These are phyloP conservation scores for Amazonetta brasiliensis DNA, from an alignment of 2,797 vertebrate genomes.

Conservation along the genomic window DNA sequence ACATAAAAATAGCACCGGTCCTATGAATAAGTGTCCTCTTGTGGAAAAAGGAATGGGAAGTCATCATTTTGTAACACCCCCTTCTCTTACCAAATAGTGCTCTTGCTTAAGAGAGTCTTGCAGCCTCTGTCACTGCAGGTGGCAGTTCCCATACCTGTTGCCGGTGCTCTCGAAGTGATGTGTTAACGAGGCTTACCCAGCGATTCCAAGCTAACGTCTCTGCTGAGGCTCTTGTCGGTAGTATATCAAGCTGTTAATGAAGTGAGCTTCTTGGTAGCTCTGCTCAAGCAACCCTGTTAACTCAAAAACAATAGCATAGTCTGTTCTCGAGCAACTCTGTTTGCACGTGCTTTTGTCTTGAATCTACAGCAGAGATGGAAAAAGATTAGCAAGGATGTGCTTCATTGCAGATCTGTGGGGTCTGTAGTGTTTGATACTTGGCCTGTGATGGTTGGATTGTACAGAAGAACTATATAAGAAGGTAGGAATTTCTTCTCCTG, in stretches of 20 bases:
- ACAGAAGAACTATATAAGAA: neutral
- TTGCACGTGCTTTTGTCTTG: neutral
- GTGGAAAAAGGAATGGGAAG: neutral
- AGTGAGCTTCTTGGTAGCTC: neutral
- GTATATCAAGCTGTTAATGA: neutral
- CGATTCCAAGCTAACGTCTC: neutral
- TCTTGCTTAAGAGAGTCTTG: conserved; percentile 8
- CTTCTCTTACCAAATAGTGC: neutral
- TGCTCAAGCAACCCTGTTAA: neutral
- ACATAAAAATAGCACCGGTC: neutral
- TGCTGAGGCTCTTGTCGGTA: neutral
- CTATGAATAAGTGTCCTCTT: neutral
- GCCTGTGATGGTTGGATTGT: neutral
- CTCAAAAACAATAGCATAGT: neutral
- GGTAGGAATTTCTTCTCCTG: neutral
- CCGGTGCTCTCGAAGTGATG: neutral
- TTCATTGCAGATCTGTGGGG: neutral
- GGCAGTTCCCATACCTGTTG: neutral
- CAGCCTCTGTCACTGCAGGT: neutral
- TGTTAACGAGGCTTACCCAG: neutral
- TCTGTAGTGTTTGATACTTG: neutral
- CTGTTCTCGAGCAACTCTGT: neutral
- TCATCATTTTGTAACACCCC: neutral
- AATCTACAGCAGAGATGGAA: neutral
- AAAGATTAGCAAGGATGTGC: neutral